Conservation (phyloP, 2,888 invertebrate genomes). For the Agonopterix subpropinquella region DNA sequence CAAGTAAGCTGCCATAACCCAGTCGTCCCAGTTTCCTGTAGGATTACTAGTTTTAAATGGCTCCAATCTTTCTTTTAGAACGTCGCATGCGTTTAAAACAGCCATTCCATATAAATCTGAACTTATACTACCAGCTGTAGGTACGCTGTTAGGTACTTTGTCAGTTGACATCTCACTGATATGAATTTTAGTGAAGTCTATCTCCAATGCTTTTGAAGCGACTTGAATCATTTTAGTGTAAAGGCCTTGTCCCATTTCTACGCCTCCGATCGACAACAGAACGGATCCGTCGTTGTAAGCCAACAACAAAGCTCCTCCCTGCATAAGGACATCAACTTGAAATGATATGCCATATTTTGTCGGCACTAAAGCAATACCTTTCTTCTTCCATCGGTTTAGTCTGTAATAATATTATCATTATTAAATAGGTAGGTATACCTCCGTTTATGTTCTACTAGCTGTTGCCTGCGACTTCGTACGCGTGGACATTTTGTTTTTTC, state of each 20-base stretch:
- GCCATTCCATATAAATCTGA: conserved; percentile 91
- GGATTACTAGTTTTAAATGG: conserved; percentile 81
- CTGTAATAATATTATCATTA: conserved; percentile 42
- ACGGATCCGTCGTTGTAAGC: conserved; percentile 88
- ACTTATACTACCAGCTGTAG: conserved; percentile 86
- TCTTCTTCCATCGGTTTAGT: conserved; percentile 83
- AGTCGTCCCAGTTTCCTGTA: conserved; percentile 85
- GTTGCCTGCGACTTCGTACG: too few species aligned
- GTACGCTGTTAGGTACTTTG: conserved; percentile 87
- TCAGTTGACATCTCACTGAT: conserved; percentile 86
- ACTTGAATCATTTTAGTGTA: conserved; percentile 94
- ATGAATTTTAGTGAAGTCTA: conserved; percentile 79
- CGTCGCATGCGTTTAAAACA: conserved; percentile 82
- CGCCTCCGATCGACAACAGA: conserved; percentile 85
- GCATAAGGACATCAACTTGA: conserved; percentile 79
- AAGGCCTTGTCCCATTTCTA: conserved; percentile 95
- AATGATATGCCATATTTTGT: conserved; percentile 87
- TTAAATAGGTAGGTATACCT: background rate
- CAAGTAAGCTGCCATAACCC: conserved; percentile 82
- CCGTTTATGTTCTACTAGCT: background rate
- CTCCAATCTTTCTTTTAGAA: conserved; percentile 78
- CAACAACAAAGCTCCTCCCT: conserved; percentile 86
- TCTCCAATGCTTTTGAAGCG: conserved; percentile 79
- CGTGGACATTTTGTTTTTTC: too few species aligned
- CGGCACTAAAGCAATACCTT: conserved; percentile 83